phyloP scores from a whole-genome alignment of 2,113 vertebrate species.

The Taurulus bubalis region DNA sequence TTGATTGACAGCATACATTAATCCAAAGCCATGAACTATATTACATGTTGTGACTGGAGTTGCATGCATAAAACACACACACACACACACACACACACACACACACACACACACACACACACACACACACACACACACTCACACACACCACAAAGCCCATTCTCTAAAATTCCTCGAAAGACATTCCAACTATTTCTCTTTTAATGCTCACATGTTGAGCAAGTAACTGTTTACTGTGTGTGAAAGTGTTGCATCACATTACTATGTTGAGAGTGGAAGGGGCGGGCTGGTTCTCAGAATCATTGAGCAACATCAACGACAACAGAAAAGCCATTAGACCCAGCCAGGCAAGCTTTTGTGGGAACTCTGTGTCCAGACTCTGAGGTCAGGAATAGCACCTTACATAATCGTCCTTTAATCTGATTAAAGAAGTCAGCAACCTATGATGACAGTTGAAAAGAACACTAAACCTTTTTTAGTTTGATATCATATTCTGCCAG shows the following conservation, averaged over 20 bases:
- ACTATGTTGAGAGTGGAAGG: slow-evolving; percentile 5
- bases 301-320: slow-evolving; percentile 44
- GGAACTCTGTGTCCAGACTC: slow-evolving; percentile 25
- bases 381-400: slow-evolving; percentile 5
- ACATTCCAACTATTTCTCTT: neutral
- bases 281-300: slow-evolving; percentile 58
- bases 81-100: neutral
- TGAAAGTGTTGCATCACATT: neutral
- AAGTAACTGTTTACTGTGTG: slow-evolving; percentile 11
- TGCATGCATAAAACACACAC: neutral
- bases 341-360: slow-evolving; percentile 9
- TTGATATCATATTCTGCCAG: neutral
- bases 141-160: neutral
- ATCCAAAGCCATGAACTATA: slow-evolving; percentile 11
- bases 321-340: neutral
- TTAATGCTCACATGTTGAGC: neutral
- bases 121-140: too few species aligned
- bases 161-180: neutral
- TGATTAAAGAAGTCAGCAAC: slow-evolving; percentile 5
- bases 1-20: slow-evolving; percentile 20
- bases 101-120: too few species aligned
- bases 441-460: neutral
- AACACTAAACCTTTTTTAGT: neutral
- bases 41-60: slow-evolving; percentile 1
- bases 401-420: slow-evolving; percentile 35